phyloP scores from a whole-genome alignment of 2,113 vertebrate species.

The Galemys pyrenaicus region DNA sequence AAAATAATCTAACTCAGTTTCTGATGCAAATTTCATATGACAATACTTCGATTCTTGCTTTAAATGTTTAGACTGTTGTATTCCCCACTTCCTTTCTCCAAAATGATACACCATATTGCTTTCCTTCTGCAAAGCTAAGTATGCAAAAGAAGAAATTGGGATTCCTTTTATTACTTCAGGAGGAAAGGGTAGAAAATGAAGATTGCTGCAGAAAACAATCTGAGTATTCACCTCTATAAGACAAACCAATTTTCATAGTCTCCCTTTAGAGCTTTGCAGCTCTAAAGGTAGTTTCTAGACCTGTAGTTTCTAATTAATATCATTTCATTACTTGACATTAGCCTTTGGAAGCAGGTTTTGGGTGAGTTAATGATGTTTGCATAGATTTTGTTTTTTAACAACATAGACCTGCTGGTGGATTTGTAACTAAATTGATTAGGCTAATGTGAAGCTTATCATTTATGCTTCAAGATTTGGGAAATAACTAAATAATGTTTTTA shows the following conservation, averaged over 20 bases:
- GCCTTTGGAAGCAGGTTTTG: constrained; percentile 23
- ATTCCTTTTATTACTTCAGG: not conserved
- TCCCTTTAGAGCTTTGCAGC: not conserved
- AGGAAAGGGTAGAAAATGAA: constrained; percentile 39
- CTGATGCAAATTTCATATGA: not conserved
- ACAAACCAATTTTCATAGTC: not conserved
- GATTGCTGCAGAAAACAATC: not conserved
- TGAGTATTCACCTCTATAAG: not conserved
- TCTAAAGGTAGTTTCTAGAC: not conserved
- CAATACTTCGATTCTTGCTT: not conserved
- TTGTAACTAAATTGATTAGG: not conserved
- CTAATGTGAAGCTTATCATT: not conserved
- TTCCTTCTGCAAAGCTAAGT: constrained; percentile 35
- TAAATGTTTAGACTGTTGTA: not conserved
- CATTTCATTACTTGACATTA: constrained; percentile 31
- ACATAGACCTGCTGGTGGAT: constrained; percentile 30
- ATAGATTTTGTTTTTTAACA: not conserved
- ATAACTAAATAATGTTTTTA: not conserved
- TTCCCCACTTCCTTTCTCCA: rapidly evolving
- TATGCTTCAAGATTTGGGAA: constrained; percentile 1
- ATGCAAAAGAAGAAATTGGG: constrained; percentile 22
- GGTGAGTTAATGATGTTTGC: constrained; percentile 36
- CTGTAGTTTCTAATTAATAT: not conserved
- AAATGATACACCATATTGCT: not conserved
- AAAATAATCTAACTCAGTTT: not conserved